Conservation (phyloP, 2,113 vertebrate species). For the Amblyopsis rosae region DNA sequence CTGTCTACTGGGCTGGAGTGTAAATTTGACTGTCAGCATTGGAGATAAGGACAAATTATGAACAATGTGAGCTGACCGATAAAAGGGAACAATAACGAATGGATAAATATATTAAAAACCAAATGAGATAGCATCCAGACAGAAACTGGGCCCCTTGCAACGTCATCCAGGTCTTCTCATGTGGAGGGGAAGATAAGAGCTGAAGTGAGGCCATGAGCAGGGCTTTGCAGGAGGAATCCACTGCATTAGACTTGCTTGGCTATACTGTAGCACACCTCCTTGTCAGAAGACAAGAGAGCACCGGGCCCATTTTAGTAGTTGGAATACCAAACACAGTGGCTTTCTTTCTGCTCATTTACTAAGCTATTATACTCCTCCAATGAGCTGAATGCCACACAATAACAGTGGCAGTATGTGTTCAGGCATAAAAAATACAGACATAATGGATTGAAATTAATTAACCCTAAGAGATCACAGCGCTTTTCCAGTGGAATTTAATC, state of each 20-base stretch:
- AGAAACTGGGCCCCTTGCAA: constrained; percentile 61
- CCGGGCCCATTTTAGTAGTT: constrained; percentile 59
- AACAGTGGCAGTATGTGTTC: constrained; percentile 75
- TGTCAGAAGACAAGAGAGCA: constrained; percentile 52
- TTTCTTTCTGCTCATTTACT: constrained; percentile 51
- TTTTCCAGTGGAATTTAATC: constrained; percentile 75
- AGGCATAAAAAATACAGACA: constrained; percentile 75
- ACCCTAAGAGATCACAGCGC: constrained; percentile 74
- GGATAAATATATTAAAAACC: constrained; percentile 76
- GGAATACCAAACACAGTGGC: constrained; percentile 58
- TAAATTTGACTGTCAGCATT: constrained; percentile 74
- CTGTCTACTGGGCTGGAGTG: constrained; percentile 63
- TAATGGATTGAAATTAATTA: constrained; percentile 79
- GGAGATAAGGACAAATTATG: constrained; percentile 79
- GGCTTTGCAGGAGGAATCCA: constrained; percentile 49
- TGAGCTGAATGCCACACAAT: constrained; percentile 67
- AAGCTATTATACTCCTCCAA: constrained; percentile 65
- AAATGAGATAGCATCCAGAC: constrained; percentile 73
- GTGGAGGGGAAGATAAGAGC: constrained; percentile 69
- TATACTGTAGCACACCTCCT: constrained; percentile 55
- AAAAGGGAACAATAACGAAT: constrained; percentile 75
- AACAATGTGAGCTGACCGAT: constrained; percentile 78
- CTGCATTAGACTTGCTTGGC: constrained; percentile 56
- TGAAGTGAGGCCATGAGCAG: constrained; percentile 34
- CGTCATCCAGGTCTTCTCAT: constrained; percentile 68